Percentiles rank a stretch among this genome's conserved stretches.
These are phyloP conservation scores for Strigamia crassipes DNA, from an alignment of 2,888 invertebrate species.

Conservation along the genomic window DNA sequence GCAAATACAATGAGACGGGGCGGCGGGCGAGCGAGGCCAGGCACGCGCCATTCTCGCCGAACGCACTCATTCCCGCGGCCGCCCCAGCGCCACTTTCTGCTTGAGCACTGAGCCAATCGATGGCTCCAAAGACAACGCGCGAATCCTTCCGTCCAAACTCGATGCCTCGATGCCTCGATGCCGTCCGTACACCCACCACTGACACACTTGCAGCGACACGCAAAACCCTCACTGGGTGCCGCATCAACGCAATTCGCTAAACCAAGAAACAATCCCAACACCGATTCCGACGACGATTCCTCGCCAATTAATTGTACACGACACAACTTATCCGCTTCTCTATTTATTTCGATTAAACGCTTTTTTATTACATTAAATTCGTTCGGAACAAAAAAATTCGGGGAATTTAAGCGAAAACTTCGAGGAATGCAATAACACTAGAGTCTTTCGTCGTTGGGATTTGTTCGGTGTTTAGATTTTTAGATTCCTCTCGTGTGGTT, in stretches of 20 bases:
- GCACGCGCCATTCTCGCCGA: slow-evolving; percentile 36
- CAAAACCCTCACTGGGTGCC: background rate
- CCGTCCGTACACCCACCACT: background rate
- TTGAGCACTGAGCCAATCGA: background rate
- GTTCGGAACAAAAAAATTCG: too few species aligned
- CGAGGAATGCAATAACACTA: slow-evolving; percentile 8
- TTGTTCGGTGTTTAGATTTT: background rate
- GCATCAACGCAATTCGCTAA: background rate
- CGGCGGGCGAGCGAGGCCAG: slow-evolving; percentile 31
- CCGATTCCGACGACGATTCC: too few species aligned
- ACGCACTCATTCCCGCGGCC: slow-evolving; percentile 42
- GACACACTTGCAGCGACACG: background rate
- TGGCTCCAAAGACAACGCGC: background rate
- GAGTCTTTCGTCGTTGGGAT: background rate
- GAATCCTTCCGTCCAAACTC: background rate
- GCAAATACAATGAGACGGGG: background rate
- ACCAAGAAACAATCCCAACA: background rate
- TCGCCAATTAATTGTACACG: too few species aligned
- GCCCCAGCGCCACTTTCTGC: slow-evolving; percentile 29
- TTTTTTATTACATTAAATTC: too few species aligned
- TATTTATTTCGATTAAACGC: too few species aligned
- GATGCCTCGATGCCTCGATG: background rate
- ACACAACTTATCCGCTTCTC: too few species aligned
- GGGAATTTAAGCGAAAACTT: too few species aligned
- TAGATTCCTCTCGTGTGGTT: background rate